Evolutionary conservation across 2,888 invertebrate genomes (phyloP), one percentile per base, ranked within the genome.

Genomic region (Teleogryllus oceanicus): DNA sequence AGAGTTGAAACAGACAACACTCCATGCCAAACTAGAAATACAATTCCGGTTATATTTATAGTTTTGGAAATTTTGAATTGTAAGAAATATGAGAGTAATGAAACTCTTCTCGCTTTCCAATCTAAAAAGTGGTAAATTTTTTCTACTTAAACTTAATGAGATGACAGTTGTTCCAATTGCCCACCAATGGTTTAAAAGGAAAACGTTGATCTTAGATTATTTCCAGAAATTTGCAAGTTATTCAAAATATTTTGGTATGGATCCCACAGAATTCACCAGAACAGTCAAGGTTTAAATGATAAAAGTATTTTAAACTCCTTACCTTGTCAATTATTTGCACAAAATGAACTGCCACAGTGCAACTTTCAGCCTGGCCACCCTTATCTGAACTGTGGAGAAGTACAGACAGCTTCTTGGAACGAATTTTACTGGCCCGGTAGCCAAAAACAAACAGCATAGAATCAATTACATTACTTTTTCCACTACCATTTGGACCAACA

Each of bases 391-490:
- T 96, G 86, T 99, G 99, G 81, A 99, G 92, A 3, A 99, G 88
- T 0, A 94, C 94, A 0, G 96, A 94, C 2, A 99, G 90, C 86
- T 99, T 99, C 88, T 98, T 98, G 0, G 97, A 96, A 49, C 99
- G 91, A 82, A 99, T 97, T 88, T 97, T 98, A 77, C 93, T 92
- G 0, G 99, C 97, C 84, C 98, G 90, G 86, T 96, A 99, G 1
- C 99, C 99, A 89, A 99, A 99, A 0, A 99, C 99, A 89, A 99
- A 99, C 83, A 99, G 89, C 94, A 99, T 96, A 0, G 99, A 96
- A 88, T 99, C 99, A 84, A 99, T 99, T 0, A 99, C 97, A 87
- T 99, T 99, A 84, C 98, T 98, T 87, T 99, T 99, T 0, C 99
- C 99, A 87, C 97, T 98, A 49, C 99, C 99, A 88, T 99, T 99